Base-by-base conservation (phyloP, 2,797 vertebrate genomes). In the Tiaroga cobitis region DNA sequence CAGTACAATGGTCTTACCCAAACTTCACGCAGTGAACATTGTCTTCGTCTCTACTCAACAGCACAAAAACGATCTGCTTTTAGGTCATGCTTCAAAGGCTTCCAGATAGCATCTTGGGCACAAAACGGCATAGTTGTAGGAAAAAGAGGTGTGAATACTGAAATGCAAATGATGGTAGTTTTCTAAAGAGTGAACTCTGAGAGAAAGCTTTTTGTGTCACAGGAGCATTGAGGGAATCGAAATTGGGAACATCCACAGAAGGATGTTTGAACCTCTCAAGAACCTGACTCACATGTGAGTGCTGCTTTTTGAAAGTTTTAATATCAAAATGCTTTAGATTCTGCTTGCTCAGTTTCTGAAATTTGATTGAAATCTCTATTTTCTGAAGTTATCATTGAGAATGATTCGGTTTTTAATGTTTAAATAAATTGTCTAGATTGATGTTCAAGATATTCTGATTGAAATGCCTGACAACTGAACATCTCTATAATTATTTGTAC, bases 231-330 rank as follows among this genome's bases (percentile, higher is more conserved):
- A 98, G 85, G 98, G 97, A 85, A 96, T 99, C 87, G 98, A 99
- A 93, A 98, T 99, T 89, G 90, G 92, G 86, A 97, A 97, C 93
- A 98, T 99, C 88, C 97, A 98, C 83, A 95, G 95, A 81, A 96
- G 96, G 91, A 98, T 99, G 97, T 99, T 99, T 91, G 96, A 94
- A 88, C 96, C 96, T n/a, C 95, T 99, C n/a, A 94, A 91, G 93
- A 96, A 98, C 89, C 94, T 99, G 90, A 98, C 98, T 87, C 96
- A 99, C 86, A 98, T 99, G 98, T 99, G 95, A 97, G 97, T 89
- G 8, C 32, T 1, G 80, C 6, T 78, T 83, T 32, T 26, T 77
- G 24, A 39, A 49, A 34, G 74, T 83, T 80, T 61, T 72, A 16
- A 68, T 68, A 5, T 46, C 8, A 39, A 76, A 72, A 69, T 59